Conservation (phyloP, 2,113 vertebrate genomes). For the Hippocampus zosterae region DNA sequence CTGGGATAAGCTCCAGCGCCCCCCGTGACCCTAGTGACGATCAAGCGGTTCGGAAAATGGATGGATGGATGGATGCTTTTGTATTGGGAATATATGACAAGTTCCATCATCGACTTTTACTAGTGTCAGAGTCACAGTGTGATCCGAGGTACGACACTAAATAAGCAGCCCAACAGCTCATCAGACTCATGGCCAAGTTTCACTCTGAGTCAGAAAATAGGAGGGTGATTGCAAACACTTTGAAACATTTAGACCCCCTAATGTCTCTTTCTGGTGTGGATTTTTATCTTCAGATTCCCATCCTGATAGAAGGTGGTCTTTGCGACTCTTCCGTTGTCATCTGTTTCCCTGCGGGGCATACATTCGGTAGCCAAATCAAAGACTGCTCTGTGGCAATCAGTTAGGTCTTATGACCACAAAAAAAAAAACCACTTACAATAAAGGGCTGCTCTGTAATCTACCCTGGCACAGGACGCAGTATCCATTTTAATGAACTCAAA, state of each 20-base stretch:
- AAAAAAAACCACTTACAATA: slow-evolving; percentile 50
- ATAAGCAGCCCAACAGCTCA: slow-evolving; percentile 31
- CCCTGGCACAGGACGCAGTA: slow-evolving; percentile 45
- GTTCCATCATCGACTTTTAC: slow-evolving; percentile 47
- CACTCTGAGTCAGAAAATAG: slow-evolving; percentile 40
- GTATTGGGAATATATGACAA: slow-evolving; percentile 33
- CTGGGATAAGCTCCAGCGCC: too few species aligned
- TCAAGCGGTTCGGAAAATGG: too few species aligned
- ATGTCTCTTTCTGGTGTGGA: slow-evolving; percentile 34
- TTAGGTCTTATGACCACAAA: slow-evolving; percentile 64
- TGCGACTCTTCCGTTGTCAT: slow-evolving; percentile 29
- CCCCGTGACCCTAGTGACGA: too few species aligned
- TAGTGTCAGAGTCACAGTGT: slow-evolving; percentile 31
- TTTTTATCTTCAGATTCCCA: slow-evolving; percentile 60
- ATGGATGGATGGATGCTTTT: too few species aligned
- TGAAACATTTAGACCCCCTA: slow-evolving; percentile 53
- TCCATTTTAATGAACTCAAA: slow-evolving; percentile 63
- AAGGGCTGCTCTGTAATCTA: slow-evolving; percentile 61
- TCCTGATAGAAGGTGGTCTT: slow-evolving; percentile 58
- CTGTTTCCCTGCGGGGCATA: slow-evolving; percentile 32
- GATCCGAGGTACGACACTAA: slow-evolving; percentile 49
- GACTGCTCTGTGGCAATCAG: slow-evolving; percentile 66
- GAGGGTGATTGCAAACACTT: slow-evolving; percentile 67
- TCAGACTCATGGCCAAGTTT: slow-evolving; percentile 35
- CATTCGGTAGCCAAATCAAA: slow-evolving; percentile 69